phyloP scores from a whole-genome alignment of 2,797 vertebrate genomes.

The Hemitrygon akajei region DNA sequence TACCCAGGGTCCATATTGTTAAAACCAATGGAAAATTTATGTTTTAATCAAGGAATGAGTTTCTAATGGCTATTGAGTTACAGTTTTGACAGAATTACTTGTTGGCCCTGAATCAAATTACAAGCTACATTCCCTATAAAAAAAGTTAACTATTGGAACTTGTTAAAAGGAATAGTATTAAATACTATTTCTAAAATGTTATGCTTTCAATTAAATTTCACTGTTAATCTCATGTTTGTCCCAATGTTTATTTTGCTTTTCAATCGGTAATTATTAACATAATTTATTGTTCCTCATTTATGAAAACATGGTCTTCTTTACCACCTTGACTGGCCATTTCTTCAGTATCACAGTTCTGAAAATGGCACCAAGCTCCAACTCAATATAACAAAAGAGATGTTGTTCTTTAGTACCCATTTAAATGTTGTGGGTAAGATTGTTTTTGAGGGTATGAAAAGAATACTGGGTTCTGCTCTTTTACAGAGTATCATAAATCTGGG shows the following conservation, averaged over 20 bases:
- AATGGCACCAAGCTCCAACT: background rate
- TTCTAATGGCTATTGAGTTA: no score
- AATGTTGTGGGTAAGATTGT: background rate
- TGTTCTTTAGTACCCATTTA: background rate
- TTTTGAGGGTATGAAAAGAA: background rate
- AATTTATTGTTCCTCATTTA: background rate
- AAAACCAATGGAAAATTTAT: no score
- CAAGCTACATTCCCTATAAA: background rate
- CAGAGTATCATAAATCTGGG: background rate
- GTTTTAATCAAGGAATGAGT: no score
- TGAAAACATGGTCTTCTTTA: background rate
- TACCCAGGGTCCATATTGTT: no score
- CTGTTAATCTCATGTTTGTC: background rate
- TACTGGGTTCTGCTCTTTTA: background rate
- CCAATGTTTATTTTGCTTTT: background rate
- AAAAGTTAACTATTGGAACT: background rate
- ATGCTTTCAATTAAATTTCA: background rate
- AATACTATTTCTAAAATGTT: background rate
- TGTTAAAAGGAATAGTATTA: background rate
- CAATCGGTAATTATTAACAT: background rate
- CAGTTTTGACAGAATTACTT: no score
- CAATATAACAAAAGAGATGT: background rate
- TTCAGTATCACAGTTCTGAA: background rate
- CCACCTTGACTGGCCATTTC: background rate
- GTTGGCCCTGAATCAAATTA: no score